Evolutionary conservation across 2,797 vertebrate species (phyloP), one percentile per base, ranked within the genome.

Genomic region (Pempheris klunzingeri): DNA sequence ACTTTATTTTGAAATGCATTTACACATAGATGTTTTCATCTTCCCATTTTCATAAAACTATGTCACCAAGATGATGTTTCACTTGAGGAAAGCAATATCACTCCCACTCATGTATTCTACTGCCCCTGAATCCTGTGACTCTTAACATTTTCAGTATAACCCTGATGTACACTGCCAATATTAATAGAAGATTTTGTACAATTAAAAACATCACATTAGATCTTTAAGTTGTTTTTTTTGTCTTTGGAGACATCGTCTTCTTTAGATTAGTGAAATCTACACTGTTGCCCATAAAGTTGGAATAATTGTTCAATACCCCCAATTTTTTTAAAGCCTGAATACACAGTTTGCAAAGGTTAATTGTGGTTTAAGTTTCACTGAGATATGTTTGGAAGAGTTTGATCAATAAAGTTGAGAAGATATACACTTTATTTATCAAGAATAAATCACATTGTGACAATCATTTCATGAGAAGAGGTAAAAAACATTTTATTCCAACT

Each of bases 111-210:
- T 74, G 52, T 24, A 64, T 7, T 67, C 6, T 32, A 60, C 28
- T 43, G n/a, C 43, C 64, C 12, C 24, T 52, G 43, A 78, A 80
- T 58, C 41, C 55, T 71, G 22, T 78, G 28, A 66, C n/a, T 57
- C 17, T 69, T 66, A 28, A 46, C 55, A 38, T 69, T 44, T 68
- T 38, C 34, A 80, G 4, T 26, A 52, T 69, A 50, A 71, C 17
- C 7, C 26, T 47, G 26, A 65, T 70, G 58, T 71, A 58, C 53
- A 66, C 30, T 44, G 20, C 20, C 57, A 22, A 64, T 57, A 62
- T 24, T 32, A 66, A 52, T 49, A 41, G n/a, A 73, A 63, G 28
- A 77, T 88, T 88, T 90, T 90, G 62, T 87, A 88, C 74, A 78
- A 85, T 72, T 74, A 54, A 84, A 83, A 32, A 63, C 8, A 41